Conservation (phyloP, 2,888 invertebrate genomes). For the Microplitis deprimator region DNA sequence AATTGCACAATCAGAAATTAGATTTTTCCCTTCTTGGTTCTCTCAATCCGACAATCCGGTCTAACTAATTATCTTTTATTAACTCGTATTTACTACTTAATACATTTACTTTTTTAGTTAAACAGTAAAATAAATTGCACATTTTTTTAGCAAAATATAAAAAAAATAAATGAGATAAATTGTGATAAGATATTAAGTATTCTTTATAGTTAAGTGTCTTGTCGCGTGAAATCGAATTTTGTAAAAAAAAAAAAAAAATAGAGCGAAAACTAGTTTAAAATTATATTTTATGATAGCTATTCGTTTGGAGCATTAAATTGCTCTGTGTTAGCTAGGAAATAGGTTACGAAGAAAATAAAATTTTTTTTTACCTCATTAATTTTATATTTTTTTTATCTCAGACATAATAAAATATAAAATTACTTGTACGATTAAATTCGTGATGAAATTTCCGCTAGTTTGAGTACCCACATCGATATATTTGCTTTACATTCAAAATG, state of each 20-base stretch:
- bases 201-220: no score
- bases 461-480: neutral
- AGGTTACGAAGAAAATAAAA: no score
- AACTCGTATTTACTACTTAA: neutral
- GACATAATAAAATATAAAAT: no score
- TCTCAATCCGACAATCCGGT: conserved; percentile 31
- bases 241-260: neutral
- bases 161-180: neutral
- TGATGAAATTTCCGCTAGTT: neutral
- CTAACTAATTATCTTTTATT: conserved; percentile 1
- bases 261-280: neutral
- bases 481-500: no score
- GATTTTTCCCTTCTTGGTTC: conserved; percentile 41
- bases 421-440: no score
- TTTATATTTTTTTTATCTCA: no score
- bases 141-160: neutral
- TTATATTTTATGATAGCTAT: neutral
- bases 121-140: no score
- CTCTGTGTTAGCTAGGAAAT: neutral
- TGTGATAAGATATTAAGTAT: neutral
- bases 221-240: conserved; percentile 1
- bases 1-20: conserved; percentile 62
- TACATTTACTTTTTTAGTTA: neutral
- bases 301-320: neutral
- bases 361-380: no score